phyloP scores from a whole-genome alignment of 30 jellyfish, hydroid and myxozoan species.

The Rhopilema esculentum region DNA sequence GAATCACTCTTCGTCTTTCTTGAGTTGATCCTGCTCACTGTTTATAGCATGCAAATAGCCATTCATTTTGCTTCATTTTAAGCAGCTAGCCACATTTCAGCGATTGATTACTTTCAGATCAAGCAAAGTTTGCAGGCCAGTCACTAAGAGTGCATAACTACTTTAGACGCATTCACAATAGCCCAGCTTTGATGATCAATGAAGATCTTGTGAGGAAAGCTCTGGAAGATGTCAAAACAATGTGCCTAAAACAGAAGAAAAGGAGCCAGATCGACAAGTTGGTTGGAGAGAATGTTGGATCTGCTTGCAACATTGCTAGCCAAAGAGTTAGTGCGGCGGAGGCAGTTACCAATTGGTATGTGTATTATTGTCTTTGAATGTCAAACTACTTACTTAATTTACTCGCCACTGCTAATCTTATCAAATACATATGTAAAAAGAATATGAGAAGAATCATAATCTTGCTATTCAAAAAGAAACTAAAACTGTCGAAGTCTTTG shows the following conservation, averaged over 20 bases:
- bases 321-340: conserved; percentile 82
- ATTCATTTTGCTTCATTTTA: too few species aligned
- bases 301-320: conserved; percentile 72
- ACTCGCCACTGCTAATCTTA: too few species aligned
- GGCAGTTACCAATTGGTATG: conserved; percentile 86
- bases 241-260: conserved; percentile 29
- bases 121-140: conserved; percentile 61
- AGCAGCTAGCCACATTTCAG: too few species aligned
- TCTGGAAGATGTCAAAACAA: conserved; percentile 32
- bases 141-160: conserved; percentile 73
- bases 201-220: conserved; percentile 71
- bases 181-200: conserved; percentile 71
- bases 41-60: too few species aligned
- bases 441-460: too few species aligned
- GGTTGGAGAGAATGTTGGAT: conserved; percentile 80
- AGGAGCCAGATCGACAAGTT: conserved; percentile 3
- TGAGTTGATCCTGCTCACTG: too few species aligned
- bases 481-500: too few species aligned
- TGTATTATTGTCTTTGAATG: neutral
- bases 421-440: too few species aligned
- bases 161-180: conserved; percentile 79
- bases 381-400: neutral
- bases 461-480: too few species aligned
- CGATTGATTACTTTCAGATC: conserved; percentile 22
- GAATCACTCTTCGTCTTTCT: too few species aligned